Conservation (phyloP, 1,140 invertebrate genomes). For the Anadara kagoshimensis region DNA sequence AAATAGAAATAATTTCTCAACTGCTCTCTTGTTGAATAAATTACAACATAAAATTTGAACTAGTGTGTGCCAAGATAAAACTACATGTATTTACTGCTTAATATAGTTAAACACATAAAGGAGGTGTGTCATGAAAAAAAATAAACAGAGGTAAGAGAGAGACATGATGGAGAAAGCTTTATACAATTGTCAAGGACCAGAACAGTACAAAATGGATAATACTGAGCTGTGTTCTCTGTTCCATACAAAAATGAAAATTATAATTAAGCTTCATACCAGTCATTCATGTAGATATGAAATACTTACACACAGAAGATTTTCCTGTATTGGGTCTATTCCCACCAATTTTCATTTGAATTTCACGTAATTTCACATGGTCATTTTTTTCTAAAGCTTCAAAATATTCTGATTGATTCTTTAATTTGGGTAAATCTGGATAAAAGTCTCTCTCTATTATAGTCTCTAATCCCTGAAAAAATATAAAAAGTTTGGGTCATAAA, state of each 20-base stretch:
- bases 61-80: background rate
- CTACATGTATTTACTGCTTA: background rate
- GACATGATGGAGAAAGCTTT: background rate
- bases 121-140: too few species aligned
- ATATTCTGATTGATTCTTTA: constrained; percentile 95
- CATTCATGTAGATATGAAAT: background rate
- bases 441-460: constrained; percentile 98
- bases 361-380: constrained; percentile 88
- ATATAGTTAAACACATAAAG: too few species aligned
- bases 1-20: background rate
- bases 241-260: background rate
- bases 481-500: background rate
- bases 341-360: constrained; percentile 87
- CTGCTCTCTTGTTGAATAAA: background rate
- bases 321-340: constrained; percentile 18
- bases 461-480: constrained; percentile 82
- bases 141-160: too few species aligned
- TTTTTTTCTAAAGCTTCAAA: constrained; percentile 92
- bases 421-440: constrained; percentile 94
- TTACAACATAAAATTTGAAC: too few species aligned
- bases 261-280: background rate
- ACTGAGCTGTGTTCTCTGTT: background rate
- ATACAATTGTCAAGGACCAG: background rate
- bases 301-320: constrained; percentile 13
- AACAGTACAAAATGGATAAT: background rate